phyloP scores from a whole-genome alignment of 2,113 vertebrate genomes.

The Burhinus bistriatus region DNA sequence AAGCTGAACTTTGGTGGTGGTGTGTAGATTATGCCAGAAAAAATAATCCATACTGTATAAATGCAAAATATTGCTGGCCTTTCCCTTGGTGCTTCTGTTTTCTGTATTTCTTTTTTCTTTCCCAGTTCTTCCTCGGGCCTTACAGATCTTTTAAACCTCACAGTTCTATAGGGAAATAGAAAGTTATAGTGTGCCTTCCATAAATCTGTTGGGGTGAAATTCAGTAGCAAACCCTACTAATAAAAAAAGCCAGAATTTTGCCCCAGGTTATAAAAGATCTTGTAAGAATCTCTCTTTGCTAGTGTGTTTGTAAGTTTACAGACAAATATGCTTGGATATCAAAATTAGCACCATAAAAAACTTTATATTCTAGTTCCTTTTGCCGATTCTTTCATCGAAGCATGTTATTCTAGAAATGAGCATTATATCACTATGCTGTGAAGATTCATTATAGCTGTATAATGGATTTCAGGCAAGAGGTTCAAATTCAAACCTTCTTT shows the following conservation, averaged over 20 bases:
- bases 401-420: constrained; percentile 14
- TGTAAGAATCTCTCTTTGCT: not conserved
- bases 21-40: not conserved
- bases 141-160: not conserved
- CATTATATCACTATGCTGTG: not conserved
- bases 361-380: constrained; percentile 5
- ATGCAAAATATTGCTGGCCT: not conserved
- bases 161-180: not conserved
- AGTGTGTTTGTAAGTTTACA: not conserved
- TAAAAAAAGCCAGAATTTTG: not conserved
- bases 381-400: not conserved
- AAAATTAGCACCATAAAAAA: constrained; percentile 36
- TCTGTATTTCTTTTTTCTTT: not conserved
- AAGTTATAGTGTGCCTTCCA: not conserved
- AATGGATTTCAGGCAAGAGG: not conserved
- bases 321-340: not conserved
- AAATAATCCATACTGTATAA: not conserved
- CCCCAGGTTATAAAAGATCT: not conserved
- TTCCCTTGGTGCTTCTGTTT: not conserved
- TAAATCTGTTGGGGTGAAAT: constrained; percentile 10
- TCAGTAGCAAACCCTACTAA: not conserved
- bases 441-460: constrained; percentile 22
- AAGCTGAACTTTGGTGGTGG: not conserved
- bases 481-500: constrained; percentile 18
- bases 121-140: not conserved